These are phyloP conservation scores for Hofmannophila pseudospretella DNA, from an alignment of 2,888 invertebrate species.

Conservation along the genomic window DNA sequence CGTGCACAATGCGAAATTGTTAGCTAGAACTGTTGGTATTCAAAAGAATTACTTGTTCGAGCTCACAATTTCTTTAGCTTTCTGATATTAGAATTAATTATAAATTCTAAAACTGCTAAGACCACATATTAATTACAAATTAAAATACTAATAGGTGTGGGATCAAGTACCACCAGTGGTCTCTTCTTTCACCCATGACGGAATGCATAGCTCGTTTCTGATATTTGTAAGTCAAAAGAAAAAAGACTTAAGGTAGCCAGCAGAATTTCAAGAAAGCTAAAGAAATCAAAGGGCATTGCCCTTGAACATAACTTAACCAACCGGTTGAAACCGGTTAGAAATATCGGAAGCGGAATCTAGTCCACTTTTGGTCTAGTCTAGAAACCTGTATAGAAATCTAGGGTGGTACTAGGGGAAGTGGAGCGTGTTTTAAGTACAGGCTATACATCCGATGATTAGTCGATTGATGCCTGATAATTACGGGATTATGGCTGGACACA, in stretches of 20 bases:
- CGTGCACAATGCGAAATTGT: constrained; percentile 1
- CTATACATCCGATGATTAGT: constrained; percentile 20
- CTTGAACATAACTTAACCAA: not conserved
- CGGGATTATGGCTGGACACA: no score
- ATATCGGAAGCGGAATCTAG: constrained; percentile 13
- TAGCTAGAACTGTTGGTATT: not conserved
- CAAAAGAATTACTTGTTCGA: no score
- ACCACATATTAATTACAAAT: no score
- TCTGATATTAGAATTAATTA: no score
- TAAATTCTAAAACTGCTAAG: no score
- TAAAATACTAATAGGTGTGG: no score
- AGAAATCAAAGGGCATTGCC: not conserved
- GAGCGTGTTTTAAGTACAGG: constrained; percentile 33
- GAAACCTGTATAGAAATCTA: constrained; percentile 48
- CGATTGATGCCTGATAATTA: constrained; percentile 8
- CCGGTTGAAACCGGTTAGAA: not conserved
- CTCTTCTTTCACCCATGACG: no score
- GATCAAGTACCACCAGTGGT: no score
- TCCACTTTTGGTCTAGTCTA: constrained; percentile 19
- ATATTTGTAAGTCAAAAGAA: no score
- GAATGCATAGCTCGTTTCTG: no score
- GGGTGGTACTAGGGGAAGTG: constrained; percentile 35
- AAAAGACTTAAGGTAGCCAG: not conserved
- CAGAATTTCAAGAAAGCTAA: not conserved
- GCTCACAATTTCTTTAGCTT: no score